A percentile compares a stretch with the other conserved stretches of the same genome.
Conservation (phyloP, 2,888 invertebrate species). For the Meganola albula region DNA sequence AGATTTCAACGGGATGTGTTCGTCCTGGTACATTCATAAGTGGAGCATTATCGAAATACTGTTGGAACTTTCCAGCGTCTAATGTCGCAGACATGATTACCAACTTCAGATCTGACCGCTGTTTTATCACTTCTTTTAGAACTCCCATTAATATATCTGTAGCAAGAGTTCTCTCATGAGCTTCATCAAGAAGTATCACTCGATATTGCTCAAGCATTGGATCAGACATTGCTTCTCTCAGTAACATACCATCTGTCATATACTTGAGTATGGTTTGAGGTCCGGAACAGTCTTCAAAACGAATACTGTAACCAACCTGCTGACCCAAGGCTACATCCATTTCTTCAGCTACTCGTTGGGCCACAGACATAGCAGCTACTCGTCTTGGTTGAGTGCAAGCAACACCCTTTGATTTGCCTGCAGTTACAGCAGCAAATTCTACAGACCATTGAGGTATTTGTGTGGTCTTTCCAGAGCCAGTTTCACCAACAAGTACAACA, state of each 20-base stretch:
- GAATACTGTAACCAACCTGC: conserved; percentile 83
- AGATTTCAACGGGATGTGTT: conserved; percentile 82
- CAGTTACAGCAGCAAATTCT: conserved; percentile 57
- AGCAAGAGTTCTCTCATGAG: conserved; percentile 98
- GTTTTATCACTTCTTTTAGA: conserved; percentile 96
- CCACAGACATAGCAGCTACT: conserved; percentile 99
- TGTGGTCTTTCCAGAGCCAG: conserved; percentile 99
- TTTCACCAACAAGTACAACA: conserved; percentile 98
- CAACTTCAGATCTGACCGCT: conserved; percentile 94
- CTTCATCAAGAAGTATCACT: conserved; percentile 97
- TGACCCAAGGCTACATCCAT: conserved; percentile 96
- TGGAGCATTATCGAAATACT: conserved; percentile 99
- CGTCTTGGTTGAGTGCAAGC: conserved; percentile 98
- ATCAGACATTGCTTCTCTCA: conserved; percentile 99
- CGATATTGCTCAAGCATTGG: conserved; percentile 98
- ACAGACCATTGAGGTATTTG: conserved; percentile 92
- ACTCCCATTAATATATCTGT: conserved; percentile 99
- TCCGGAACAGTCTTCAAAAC: conserved; percentile 99
- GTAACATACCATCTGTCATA: conserved; percentile 99
- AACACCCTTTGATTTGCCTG: conserved; percentile 76
- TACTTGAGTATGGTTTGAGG: conserved; percentile 96
- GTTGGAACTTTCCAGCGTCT: conserved; percentile 99
- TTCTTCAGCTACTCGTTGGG: conserved; percentile 98
- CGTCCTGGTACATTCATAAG: conserved; percentile 96
- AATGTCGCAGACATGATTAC: conserved; percentile 99